phyloP scores from a whole-genome alignment of 2,797 vertebrate species.

The Myotis myotis region DNA sequence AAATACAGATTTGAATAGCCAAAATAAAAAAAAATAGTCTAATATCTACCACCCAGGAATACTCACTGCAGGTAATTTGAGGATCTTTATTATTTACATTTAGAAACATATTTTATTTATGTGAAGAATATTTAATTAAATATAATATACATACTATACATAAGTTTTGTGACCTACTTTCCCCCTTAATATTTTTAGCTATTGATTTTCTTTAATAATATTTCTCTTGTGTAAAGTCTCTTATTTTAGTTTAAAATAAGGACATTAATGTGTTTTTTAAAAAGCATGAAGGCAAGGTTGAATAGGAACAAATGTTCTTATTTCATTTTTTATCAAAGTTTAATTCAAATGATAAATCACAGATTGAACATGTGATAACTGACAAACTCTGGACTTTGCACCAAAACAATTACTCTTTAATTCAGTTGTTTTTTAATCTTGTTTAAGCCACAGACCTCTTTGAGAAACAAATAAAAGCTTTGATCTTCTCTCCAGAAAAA shows the following conservation, averaged over 20 bases:
- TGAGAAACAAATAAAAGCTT: conserved; percentile 42
- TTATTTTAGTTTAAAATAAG: conserved; percentile 22
- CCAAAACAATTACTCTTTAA: not conserved
- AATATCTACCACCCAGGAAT: not conserved
- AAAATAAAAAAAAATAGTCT: conserved; percentile 6
- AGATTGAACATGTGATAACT: conserved; percentile 23
- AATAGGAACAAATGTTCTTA: conserved; percentile 32
- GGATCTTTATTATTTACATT: not conserved
- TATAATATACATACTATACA: not conserved
- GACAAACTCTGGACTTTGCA: conserved; percentile 45
- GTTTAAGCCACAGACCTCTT: not conserved
- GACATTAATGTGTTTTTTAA: not conserved
- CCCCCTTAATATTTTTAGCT: not conserved
- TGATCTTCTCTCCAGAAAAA: conserved; percentile 1
- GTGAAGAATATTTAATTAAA: not conserved
- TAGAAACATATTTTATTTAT: not conserved
- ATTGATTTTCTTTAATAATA: conserved; percentile 24
- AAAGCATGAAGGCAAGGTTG: not conserved
- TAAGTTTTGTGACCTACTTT: not conserved
- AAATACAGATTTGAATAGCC: conserved; percentile 35
- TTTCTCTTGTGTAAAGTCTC: not conserved
- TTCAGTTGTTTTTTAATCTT: conserved; percentile 31
- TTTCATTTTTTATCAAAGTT: conserved; percentile 42
- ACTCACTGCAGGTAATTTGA: not conserved
- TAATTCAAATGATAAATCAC: conserved; percentile 48